Percentiles rank a stretch among this genome's conserved stretches.
Conservation (phyloP, 2,888 invertebrate species). For the Cantharis rustica region DNA sequence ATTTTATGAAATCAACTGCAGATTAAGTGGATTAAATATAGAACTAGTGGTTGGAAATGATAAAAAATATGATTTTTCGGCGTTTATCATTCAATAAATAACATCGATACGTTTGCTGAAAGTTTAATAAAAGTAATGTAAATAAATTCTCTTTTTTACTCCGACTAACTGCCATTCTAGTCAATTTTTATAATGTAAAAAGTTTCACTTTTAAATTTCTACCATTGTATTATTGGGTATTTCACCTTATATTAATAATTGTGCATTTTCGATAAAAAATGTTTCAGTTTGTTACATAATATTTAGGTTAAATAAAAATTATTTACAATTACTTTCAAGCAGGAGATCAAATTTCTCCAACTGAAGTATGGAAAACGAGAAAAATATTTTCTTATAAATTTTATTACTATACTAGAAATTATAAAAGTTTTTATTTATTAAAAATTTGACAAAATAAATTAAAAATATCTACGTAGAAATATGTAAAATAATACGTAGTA, state of each 20-base stretch:
- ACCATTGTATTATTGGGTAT: too few relatives aligned
- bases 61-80: not conserved
- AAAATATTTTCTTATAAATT: not conserved
- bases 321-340: not conserved
- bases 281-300: not conserved
- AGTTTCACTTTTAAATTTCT: not conserved
- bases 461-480: too few relatives aligned
- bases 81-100: not conserved
- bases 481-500: too few relatives aligned
- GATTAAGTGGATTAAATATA: not conserved
- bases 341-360: not conserved
- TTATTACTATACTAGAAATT: not conserved
- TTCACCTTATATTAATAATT: too few relatives aligned
- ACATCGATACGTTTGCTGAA: not conserved
- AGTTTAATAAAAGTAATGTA: too few relatives aligned
- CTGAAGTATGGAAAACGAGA: not conserved
- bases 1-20: not conserved
- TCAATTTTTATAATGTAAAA: not conserved
- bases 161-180: not conserved
- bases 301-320: not conserved
- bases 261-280: not conserved
- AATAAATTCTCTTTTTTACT: too few relatives aligned
- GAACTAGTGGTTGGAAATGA: not conserved
- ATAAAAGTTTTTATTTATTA: too few relatives aligned
- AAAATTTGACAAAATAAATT: too few relatives aligned